Base-by-base conservation (phyloP, 2,888 invertebrate genomes). In the Sycophila texana region DNA sequence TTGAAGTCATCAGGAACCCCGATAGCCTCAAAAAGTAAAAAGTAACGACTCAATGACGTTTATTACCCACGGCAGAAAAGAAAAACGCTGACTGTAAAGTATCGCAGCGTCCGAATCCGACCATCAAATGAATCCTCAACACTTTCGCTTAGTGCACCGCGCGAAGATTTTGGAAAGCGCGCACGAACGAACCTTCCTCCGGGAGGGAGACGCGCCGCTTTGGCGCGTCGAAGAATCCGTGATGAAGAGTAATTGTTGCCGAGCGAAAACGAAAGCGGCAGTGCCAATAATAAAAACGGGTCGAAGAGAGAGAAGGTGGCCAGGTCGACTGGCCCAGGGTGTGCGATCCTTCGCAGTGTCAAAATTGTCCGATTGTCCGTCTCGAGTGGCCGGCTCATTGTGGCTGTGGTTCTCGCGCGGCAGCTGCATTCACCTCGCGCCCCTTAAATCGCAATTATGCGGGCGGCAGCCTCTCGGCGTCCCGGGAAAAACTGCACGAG, bases 381-480 rank as follows among this genome's bases (percentile, higher is more conserved):
- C 81, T 87, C 85, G 85, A 88, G 87, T 87, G 86, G 85, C 82
- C 66, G 77, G 71, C 22, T 57, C 80, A 80, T 82, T 79, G 82
- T 82, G 65, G 76, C 39, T 80, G 74, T 77, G 83, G 84, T 83
- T 26, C 83, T 61, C 49, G 30, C 18, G 30, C 61, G 20, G 84
- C 86, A 86, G 87, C 87, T 86, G 88, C 83, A 77, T 79, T 81
- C 73, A 22, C 30, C 49, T 61, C 67, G 70, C 70, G 83, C 67
- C 87, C 86, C 86, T 88, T 88, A 88, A 88, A 88, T 87, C 84
- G 88, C 87, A 88, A 88, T 88, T 88, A 88, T 88, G 83, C 85
- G 86, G 86, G 84, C 81, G 68, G 79, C 74, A n/a, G 53, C 26
- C 12, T 18, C 66, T 66, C 22, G 70, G 49, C 66, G 51, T 55